phyloP scores from a whole-genome alignment of 2,113 vertebrate species.

The Hiodon alosoides region DNA sequence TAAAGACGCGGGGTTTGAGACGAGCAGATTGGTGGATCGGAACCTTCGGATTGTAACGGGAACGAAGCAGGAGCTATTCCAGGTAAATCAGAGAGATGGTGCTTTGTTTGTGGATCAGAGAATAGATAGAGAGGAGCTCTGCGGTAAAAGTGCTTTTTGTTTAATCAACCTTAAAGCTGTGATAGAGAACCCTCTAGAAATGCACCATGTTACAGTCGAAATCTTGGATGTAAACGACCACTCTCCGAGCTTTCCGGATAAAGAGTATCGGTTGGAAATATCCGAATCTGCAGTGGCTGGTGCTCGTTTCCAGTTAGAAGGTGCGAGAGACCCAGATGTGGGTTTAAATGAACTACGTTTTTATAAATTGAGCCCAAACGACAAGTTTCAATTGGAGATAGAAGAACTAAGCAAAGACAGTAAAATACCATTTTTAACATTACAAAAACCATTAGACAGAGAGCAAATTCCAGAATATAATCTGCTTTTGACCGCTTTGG shows the following conservation, averaged over 20 bases:
- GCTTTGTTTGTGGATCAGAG: slow-evolving; percentile 47
- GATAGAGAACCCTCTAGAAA: slow-evolving; percentile 50
- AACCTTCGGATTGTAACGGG: slow-evolving; percentile 48
- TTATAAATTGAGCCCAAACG: slow-evolving; percentile 43
- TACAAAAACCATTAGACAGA: slow-evolving; percentile 27
- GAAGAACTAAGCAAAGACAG: slow-evolving; percentile 30
- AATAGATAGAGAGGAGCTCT: slow-evolving; percentile 45
- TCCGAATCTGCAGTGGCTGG: slow-evolving; percentile 36
- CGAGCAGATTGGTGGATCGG: neutral
- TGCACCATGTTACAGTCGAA: slow-evolving; percentile 51
- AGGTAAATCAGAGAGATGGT: slow-evolving; percentile 53
- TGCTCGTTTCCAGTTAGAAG: slow-evolving; percentile 43
- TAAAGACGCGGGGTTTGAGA: no score
- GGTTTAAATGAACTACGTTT: slow-evolving; percentile 45
- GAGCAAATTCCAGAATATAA: slow-evolving; percentile 18
- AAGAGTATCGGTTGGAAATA: slow-evolving; percentile 42
- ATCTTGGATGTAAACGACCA: slow-evolving; percentile 55
- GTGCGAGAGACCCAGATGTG: slow-evolving; percentile 47
- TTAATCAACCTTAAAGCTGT: slow-evolving; percentile 44
- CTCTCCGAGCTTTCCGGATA: slow-evolving; percentile 38
- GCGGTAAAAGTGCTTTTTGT: slow-evolving; percentile 35
- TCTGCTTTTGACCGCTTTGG: slow-evolving; percentile 38
- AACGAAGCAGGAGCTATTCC: slow-evolving; percentile 48
- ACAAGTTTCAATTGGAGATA: slow-evolving; percentile 44
- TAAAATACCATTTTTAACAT: slow-evolving; percentile 46